Evolutionary conservation across 2,797 vertebrate genomes (phyloP), one percentile per base, ranked within the genome.

Genomic region (Syngnathus rostellatus): DNA sequence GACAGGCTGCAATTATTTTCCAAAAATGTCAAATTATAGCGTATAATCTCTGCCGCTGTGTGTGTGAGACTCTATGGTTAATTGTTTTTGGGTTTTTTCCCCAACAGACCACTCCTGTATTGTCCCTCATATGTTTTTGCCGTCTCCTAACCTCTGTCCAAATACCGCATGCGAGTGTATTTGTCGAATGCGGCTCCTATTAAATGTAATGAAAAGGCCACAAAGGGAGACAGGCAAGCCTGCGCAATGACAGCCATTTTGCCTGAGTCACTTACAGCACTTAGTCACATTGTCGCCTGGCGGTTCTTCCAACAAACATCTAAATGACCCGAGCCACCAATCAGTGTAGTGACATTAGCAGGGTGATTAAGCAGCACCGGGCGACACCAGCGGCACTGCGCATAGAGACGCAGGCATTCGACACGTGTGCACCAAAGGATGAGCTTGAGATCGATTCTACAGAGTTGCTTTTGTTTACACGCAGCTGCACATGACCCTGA

Each of bases 261-360:
- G 17, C 45, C 38, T 51, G 46, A 51, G 16, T 72, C 66, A 73
- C 68, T 80, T 65, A 72, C 1, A 57, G 5, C 23, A 5, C 38
- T 80, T 69, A 74, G 55, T 83, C 80, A 87, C 60, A 6, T 17
- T 66, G 11, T 66, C 8, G 79, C 78, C 74, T 74, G 6, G 8
- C 71, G 77, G 66, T 62, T 71, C 66, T 45, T 53, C 63, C 19
- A 46, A 63, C 46, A 70, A 81, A 64, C 53, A 72, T 72, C 64
- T 69, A 54, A 78, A 85, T 79, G 75, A 86, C 83, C 79, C 71
- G 63, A 84, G 75, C 65, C 68, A 72, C 72, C 77, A 81, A 87
- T 90, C 82, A 86, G 74, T 66, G 83, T 67, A 72, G 59, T 90
- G 85, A 87, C 80, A 89, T 91, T 87, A 86, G 62, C 79, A 58